A percentile compares a stretch with the other conserved stretches of the same genome.
phyloP scores from a whole-genome alignment of 2,797 vertebrate genomes.

The Chloroceryle inda region DNA sequence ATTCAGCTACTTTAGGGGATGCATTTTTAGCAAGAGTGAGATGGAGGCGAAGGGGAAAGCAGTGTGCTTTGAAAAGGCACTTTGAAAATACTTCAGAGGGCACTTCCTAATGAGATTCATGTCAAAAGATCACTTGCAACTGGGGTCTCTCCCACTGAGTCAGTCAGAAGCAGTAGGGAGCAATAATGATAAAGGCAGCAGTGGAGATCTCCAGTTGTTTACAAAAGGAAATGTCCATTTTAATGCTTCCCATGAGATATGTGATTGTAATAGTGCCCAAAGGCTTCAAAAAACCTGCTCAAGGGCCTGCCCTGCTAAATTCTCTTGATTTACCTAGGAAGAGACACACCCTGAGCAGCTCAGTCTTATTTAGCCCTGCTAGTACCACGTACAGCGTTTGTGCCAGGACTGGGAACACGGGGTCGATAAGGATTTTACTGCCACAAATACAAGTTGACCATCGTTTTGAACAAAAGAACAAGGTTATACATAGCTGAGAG shows the following conservation, averaged over 20 bases:
- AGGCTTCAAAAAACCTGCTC: background rate
- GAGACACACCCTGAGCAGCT: background rate
- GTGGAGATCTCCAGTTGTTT: background rate
- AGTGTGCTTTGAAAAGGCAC: background rate
- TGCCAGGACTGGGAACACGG: accelerated
- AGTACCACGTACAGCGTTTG: background rate
- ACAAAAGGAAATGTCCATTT: background rate
- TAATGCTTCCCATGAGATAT: background rate
- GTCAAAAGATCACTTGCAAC: background rate
- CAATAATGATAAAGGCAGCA: background rate
- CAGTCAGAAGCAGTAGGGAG: background rate
- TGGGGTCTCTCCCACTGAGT: background rate
- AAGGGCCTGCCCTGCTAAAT: background rate
- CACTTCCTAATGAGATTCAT: background rate
- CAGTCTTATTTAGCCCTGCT: background rate
- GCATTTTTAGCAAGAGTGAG: background rate
- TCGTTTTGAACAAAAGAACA: background rate
- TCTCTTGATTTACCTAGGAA: background rate
- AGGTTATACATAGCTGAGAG: background rate
- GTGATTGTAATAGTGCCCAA: background rate
- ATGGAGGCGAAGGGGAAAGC: background rate
- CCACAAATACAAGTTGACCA: background rate
- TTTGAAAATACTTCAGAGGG: background rate
- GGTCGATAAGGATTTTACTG: background rate
- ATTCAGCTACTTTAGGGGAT: background rate